Base-by-base conservation (phyloP, 2,888 invertebrate genomes). In the Patella depressa region DNA sequence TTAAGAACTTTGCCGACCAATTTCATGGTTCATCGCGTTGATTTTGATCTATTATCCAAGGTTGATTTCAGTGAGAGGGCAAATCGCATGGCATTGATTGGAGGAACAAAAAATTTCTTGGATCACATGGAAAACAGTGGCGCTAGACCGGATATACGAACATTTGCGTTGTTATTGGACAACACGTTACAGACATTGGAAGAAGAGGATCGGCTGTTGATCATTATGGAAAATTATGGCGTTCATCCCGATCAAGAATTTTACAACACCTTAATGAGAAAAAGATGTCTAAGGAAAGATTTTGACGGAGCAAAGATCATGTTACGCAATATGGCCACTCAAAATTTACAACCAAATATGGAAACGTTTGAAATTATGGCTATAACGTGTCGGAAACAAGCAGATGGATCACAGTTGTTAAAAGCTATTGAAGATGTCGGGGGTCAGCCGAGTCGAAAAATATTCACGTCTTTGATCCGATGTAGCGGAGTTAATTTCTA, bases 301-400 rank as follows among this genome's bases (percentile, higher is more conserved):
- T 95, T 94, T 89, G 93, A 94, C 75, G 93, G 93, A 84, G 97
- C 96, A 17, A 94, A 94, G 92, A 95, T 95, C 93, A 92, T 93
- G 4, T 82, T 94, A 19, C 79, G 84, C 45, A 79, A 92, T 71
- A 85, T 90, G 75, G 71, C 74, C 7, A 76, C 79, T 19, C 45
- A 83, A 17, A 74, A 80, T 15, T 69, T 90, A 24, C 71, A 76
- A 14, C 88, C 88, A 1, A 84, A 89, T 78, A 82, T 88, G 65
- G 75, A 96, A 85, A 98, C 98, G 0, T 98, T 95, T 93, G 97
- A 97, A 70, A 94, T 95, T 2, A 91, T 98, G 79, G 95, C 98
- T 0, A 91, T 97, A 86, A 94, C 95, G 15, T 98, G 98, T 90
- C 92, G 91, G 79, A 94, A 93, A 7, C 93, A 93, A 83, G 93